Conservation (phyloP, 35 echinoderm and acorn worm species). For the Holothuria glaberrima region DNA sequence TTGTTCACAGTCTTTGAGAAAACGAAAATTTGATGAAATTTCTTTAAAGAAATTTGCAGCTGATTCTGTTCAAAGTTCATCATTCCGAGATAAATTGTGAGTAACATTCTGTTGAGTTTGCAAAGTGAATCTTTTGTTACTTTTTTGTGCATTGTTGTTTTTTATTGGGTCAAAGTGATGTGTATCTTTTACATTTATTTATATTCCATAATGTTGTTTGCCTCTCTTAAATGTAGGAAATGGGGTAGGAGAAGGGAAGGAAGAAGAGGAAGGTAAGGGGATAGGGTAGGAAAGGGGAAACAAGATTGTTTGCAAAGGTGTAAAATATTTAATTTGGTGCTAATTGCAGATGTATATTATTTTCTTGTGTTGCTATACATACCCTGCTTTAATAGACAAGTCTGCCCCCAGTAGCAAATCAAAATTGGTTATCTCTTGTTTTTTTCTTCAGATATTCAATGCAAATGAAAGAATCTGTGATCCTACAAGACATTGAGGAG, state of each 20-base stretch:
- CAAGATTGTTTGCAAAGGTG: no score
- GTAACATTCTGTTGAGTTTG: background rate
- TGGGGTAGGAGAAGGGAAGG: no score
- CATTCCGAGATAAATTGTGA: slow-evolving; percentile 44
- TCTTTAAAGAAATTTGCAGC: slow-evolving; percentile 19
- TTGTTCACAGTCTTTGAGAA: slow-evolving; percentile 40
- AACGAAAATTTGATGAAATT: slow-evolving; percentile 35
- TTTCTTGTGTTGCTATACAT: no score
- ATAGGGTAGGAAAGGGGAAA: no score
- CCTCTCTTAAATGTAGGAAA: no score
- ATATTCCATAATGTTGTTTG: no score
- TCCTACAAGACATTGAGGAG: slow-evolving; percentile 75
- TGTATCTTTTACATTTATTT: no score
- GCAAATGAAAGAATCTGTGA: slow-evolving; percentile 39
- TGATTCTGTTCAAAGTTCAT: slow-evolving; percentile 17
- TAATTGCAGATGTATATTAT: no score
- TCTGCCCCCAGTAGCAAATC: no score
- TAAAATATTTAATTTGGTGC: no score
- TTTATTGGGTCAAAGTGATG: no score
- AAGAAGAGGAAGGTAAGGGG: background rate
- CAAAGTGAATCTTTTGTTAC: background rate
- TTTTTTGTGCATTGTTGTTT: background rate
- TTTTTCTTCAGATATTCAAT: slow-evolving; percentile 77
- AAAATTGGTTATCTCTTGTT: background rate
- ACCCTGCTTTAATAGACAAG: no score